phyloP scores from a whole-genome alignment of 2,113 vertebrate species.

The Boleophthalmus pectinirostris region DNA sequence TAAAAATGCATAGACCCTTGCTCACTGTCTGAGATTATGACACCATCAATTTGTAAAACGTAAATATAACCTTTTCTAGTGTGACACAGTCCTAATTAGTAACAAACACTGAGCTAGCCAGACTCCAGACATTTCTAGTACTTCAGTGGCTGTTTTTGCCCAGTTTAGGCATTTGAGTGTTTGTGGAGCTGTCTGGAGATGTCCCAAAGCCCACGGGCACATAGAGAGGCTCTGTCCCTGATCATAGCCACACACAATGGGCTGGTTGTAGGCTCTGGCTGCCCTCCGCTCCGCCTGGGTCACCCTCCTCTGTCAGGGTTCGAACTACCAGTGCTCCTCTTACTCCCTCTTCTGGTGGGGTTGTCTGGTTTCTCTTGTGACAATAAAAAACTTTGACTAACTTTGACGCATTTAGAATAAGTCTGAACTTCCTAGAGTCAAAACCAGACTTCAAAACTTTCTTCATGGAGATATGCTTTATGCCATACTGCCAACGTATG shows the following conservation, averaged over 20 bases:
- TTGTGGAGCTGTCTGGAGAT: slow-evolving; percentile 74
- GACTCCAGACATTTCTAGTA: neutral
- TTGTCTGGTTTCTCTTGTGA: neutral
- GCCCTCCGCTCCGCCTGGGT: slow-evolving; percentile 24
- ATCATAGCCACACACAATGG: slow-evolving; percentile 68
- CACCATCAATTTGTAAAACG: too few species aligned
- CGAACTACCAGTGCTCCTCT: slow-evolving; percentile 33
- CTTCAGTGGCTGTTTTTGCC: slow-evolving; percentile 42
- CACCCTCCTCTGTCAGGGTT: slow-evolving; percentile 12
- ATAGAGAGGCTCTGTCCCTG: slow-evolving; percentile 76
- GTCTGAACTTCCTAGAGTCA: neutral
- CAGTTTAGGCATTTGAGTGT: slow-evolving; percentile 55
- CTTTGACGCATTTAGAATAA: neutral
- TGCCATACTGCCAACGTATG: too few species aligned
- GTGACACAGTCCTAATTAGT: neutral
- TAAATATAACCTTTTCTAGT: too few species aligned
- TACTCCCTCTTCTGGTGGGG: slow-evolving; percentile 69
- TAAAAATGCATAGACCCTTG: too few species aligned
- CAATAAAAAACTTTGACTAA: neutral
- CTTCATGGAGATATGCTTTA: too few species aligned
- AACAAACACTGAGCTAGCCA: neutral
- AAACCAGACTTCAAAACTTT: too few species aligned
- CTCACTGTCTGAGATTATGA: too few species aligned
- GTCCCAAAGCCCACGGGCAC: slow-evolving; percentile 65
- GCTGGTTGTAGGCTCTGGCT: slow-evolving; percentile 56